Percentiles rank a stretch among this genome's conserved stretches.
Conservation (phyloP, 2,797 vertebrate species). For the Notoglanidium macrostoma region DNA sequence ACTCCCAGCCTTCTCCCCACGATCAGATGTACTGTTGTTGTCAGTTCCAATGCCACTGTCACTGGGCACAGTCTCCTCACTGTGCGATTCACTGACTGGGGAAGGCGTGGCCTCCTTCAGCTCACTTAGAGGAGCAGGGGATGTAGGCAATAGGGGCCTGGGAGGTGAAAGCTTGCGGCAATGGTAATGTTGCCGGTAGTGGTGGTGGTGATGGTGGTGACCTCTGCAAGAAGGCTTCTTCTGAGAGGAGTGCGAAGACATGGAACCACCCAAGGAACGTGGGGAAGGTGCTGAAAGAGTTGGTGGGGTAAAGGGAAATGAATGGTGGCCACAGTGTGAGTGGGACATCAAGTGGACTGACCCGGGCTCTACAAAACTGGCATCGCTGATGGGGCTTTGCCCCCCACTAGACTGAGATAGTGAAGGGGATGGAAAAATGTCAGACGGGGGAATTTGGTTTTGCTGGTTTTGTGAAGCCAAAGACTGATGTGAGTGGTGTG, state of each 20-base stretch:
- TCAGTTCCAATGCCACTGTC: constrained; percentile 98
- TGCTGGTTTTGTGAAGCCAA: constrained; percentile 78
- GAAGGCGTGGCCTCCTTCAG: constrained; percentile 97
- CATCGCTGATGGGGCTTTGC: constrained; percentile 94
- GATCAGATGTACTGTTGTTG: constrained; percentile 97
- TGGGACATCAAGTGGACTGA: constrained; percentile 87
- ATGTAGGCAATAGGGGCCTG: constrained; percentile 88
- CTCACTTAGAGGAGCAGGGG: constrained; percentile 91
- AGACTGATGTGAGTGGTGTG: constrained; percentile 78
- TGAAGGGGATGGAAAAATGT: constrained; percentile 90
- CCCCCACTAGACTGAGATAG: constrained; percentile 84
- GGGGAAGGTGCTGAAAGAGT: constrained; percentile 78
- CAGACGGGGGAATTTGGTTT: constrained; percentile 71
- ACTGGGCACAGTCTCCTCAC: constrained; percentile 94
- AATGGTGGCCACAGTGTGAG: constrained; percentile 78
- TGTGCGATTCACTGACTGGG: constrained; percentile 95
- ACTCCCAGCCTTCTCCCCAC: constrained; percentile 87
- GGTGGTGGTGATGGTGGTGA: constrained; percentile 76
- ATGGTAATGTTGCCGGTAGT: constrained; percentile 78
- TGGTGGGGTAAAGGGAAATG: constrained; percentile 77
- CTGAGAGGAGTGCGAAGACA: constrained; percentile 78
- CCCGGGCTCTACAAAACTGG: constrained; percentile 92
- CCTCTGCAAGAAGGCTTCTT: constrained; percentile 92
- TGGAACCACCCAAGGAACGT: constrained; percentile 65
- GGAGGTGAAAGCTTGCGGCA: constrained; percentile 83